Evolutionary conservation across 2,797 vertebrate species (phyloP).

Genomic region (Macroramphosus scolopax): DNA sequence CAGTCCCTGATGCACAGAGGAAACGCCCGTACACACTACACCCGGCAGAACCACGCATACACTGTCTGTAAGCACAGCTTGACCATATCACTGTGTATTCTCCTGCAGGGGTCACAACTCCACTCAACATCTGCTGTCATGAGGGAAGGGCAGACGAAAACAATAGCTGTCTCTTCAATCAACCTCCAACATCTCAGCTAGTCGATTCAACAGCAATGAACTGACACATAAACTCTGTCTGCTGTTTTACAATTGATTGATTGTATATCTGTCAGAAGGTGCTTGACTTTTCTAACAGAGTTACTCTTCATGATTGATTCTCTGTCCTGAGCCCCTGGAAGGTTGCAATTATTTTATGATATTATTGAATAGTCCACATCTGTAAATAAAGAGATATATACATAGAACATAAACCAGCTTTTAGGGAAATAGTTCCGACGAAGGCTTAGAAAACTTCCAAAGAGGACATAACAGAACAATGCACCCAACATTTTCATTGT

Average conservation of each 20-base stretch:
- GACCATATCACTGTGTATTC: slow-evolving; percentile 25
- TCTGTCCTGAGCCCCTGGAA: too few relatives aligned
- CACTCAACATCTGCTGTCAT: slow-evolving; percentile 59
- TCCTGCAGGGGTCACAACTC: slow-evolving; percentile 52
- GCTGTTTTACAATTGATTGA: too few relatives aligned
- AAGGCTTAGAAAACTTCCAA: too few relatives aligned
- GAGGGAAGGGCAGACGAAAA: slow-evolving; percentile 40
- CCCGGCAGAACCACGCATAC: slow-evolving; percentile 7
- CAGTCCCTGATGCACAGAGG: slow-evolving; percentile 21
- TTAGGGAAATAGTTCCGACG: too few relatives aligned
- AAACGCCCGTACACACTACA: slow-evolving; percentile 34
- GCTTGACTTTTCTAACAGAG: too few relatives aligned
- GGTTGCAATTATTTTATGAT: too few relatives aligned
- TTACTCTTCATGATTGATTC: too few relatives aligned
- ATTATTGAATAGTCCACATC: too few relatives aligned
- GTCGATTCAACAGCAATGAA: slow-evolving; percentile 15
- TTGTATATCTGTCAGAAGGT: too few relatives aligned
- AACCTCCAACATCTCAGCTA: slow-evolving; percentile 46
- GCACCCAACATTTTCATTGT: neutral
- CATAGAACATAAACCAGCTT: too few relatives aligned
- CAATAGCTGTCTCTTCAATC: slow-evolving; percentile 54
- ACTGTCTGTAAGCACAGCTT: slow-evolving; percentile 30
- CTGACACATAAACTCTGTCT: slow-evolving; percentile 35
- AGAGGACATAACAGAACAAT: neutral
- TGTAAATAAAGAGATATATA: too few relatives aligned